These are phyloP conservation scores for Gallinago undulata DNA, from an alignment of 2,113 vertebrate genomes.

Conservation along the genomic window DNA sequence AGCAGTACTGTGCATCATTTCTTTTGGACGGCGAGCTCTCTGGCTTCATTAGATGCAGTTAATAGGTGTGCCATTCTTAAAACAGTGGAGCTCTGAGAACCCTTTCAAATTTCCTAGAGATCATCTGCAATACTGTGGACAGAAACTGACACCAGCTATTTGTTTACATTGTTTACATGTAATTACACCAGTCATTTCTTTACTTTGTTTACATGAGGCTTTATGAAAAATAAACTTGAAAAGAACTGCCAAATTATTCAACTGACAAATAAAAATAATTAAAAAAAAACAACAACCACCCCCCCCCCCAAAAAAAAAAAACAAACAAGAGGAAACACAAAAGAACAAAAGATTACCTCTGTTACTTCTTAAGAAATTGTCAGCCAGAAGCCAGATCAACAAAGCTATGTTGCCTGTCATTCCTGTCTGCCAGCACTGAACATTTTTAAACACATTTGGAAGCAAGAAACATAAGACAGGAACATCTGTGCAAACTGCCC, in stretches of 20 bases:
- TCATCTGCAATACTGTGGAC: neutral
- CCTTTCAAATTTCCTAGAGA: neutral
- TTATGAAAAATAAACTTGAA: neutral
- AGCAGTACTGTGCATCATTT: neutral
- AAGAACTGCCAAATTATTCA: neutral
- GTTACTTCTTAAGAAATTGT: neutral
- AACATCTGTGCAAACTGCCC: neutral
- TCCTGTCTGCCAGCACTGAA: neutral
- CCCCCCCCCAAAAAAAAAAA: too few relatives aligned
- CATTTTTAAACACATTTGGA: neutral
- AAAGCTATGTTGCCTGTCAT: neutral
- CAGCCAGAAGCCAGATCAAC: neutral
- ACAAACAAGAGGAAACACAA: neutral
- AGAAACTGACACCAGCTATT: neutral
- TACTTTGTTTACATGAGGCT: neutral
- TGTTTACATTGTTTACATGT: neutral
- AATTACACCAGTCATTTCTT: neutral
- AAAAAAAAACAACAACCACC: too few relatives aligned
- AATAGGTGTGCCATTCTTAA: neutral
- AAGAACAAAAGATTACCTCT: neutral
- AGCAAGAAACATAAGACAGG: neutral
- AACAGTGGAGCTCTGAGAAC: neutral
- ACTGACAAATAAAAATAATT: too few relatives aligned
- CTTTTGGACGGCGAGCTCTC: neutral
- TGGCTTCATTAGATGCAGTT: neutral